A percentile compares a stretch with the other conserved stretches of the same genome.
phyloP scores from a whole-genome alignment of 2,113 vertebrate species.

The Tiliqua scincoides region DNA sequence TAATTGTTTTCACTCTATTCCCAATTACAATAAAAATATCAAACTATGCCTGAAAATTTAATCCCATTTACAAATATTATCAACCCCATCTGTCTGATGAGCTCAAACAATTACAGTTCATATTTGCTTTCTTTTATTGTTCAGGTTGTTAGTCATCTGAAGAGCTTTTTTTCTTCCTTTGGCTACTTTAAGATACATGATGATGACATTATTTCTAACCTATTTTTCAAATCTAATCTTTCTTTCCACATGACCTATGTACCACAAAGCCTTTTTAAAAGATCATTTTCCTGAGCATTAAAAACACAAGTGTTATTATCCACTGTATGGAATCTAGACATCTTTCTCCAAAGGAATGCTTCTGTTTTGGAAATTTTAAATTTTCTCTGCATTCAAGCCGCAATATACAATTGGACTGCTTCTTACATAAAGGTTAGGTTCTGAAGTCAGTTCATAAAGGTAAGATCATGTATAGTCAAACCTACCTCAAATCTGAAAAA shows the following conservation, averaged over 20 bases:
- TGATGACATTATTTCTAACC: conserved; percentile 14
- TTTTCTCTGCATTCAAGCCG: not conserved
- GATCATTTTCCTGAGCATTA: not conserved
- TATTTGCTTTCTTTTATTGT: conserved; percentile 39
- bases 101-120: conserved; percentile 35
- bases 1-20: conserved; percentile 63
- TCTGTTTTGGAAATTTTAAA: not conserved
- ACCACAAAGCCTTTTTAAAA: not conserved
- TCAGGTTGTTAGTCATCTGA: conserved; percentile 40
- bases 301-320: not conserved
- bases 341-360: not conserved
- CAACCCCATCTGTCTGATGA: conserved; percentile 63
- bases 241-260: not conserved
- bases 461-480: not conserved
- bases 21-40: conserved; percentile 58
- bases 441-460: no score
- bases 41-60: conserved; percentile 56
- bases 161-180: not conserved
- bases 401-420: not conserved
- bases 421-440: no score
- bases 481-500: no score
- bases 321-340: not conserved
- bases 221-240: not conserved
- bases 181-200: conserved; percentile 20
- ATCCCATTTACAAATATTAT: conserved; percentile 63